phyloP scores from a whole-genome alignment of 2,113 vertebrate species.

The Neogobius melanostomus region DNA sequence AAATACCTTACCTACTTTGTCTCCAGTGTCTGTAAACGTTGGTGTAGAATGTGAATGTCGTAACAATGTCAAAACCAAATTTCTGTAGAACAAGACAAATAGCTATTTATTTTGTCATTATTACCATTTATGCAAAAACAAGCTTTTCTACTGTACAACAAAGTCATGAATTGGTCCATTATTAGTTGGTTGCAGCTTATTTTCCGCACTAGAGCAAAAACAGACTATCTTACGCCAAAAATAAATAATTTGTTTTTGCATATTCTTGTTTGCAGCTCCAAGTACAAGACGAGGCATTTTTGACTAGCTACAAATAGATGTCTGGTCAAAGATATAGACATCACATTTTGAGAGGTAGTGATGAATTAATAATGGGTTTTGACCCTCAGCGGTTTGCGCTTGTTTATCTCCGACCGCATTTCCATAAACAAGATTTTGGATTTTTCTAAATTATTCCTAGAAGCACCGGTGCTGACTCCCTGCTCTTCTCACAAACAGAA shows the following conservation, averaged over 20 bases:
- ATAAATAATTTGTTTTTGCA: background rate
- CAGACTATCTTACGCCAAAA: too few relatives aligned
- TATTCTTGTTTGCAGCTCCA: background rate
- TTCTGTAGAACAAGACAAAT: too few relatives aligned
- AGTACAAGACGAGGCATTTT: background rate
- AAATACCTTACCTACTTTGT: too few relatives aligned
- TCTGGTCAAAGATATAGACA: background rate
- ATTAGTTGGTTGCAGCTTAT: too few relatives aligned
- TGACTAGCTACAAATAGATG: background rate
- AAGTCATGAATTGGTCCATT: too few relatives aligned
- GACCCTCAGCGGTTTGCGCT: background rate
- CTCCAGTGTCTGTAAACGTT: too few relatives aligned
- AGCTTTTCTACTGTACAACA: too few relatives aligned
- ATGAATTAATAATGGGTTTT: background rate
- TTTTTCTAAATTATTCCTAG: constrained; percentile 9
- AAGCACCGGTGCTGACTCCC: background rate
- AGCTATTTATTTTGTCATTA: too few relatives aligned
- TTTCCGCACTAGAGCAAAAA: too few relatives aligned
- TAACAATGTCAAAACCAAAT: too few relatives aligned
- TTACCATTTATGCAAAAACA: too few relatives aligned
- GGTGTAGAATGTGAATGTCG: too few relatives aligned
- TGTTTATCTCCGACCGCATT: constrained; percentile 7
- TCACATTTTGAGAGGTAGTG: background rate
- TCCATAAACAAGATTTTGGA: constrained; percentile 2
- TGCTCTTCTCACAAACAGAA: constrained; percentile 8